Evolutionary conservation across 2,888 invertebrate genomes (phyloP), one percentile per base, ranked within the genome.

Genomic region (Harpalus rufipes): DNA sequence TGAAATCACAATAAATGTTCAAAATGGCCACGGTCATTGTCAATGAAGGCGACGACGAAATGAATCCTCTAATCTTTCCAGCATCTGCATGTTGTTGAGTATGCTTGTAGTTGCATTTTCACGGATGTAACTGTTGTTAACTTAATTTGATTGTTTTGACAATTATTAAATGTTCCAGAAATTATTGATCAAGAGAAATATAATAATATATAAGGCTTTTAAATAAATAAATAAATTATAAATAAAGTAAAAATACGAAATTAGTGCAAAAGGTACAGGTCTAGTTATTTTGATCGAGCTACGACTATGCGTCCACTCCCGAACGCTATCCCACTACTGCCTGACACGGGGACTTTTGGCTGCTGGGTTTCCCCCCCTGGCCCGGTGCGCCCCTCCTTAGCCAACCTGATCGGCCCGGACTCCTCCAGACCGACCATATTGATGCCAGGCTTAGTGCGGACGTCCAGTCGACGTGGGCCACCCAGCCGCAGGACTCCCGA

Each of bases 361-460:
- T 98, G 98, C 97, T 98, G 96, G 95, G 97, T 97, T 97, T 96
- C 97, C 97, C 96, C n/a, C 96, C 95, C 98, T 98, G 97, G 96
- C 97, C 98, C 98, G 96, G 94, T 98, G 93, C 97, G 96, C 96
- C 96, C 95, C 97, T 97, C 98, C 95, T 98, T 97, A 96, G 95
- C 94, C 93, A 96, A 98, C 98, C 96, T 96, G 96, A 95, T 92
- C 92, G 91, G 92, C 93, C 92, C 90, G 91, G 94, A 95, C 94
- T 98, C 97, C 97, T 95, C 95, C 94, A 92, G 94, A 94, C 93
- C 93, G 92, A 93, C 97, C 97, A 98, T 97, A 96, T 98, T 96
- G 96, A 98, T 96, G 97, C 96, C 96, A 92, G 95, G 97, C 97
- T 97, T 98, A 97, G 97, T 94, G 96, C 94, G 96, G 96, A 96